Evolutionary conservation across 2,888 invertebrate genomes (phyloP), one percentile per base, ranked within the genome.

Genomic region (Mimumesa dahlbomi): DNA sequence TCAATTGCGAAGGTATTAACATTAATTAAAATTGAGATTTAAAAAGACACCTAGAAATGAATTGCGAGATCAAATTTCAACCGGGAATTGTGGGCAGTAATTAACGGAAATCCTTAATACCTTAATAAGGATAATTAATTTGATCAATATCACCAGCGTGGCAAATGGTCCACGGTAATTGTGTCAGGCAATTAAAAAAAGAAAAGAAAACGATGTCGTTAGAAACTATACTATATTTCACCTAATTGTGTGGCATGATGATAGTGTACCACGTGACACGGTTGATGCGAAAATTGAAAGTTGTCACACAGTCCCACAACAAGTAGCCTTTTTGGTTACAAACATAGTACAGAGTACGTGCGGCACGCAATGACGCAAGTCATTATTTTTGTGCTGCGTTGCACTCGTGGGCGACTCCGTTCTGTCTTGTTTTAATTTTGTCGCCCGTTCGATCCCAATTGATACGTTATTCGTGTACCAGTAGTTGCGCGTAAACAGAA

Each of bases 331-430:
- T 53, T 53, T 40, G 45, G 19, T 2, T 14, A 18, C 19, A 16
- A 36, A 50, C 64, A 36, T 38, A 36, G 21, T 13, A 29, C 29
- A 31, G n/a, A n/a, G 29, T 11, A 16, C 18, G 49, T 9, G 5
- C 25, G 18, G 46, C 7, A 19, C 14, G 13, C 52, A 6, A 9
- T 53, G 65, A 65, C 65, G 65, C 40, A 25, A 65, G 31, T 11
- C 9, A 65, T 61, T 65, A 65, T 65, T 65, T 65, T 53, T 16
- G 61, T 46, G 46, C 38, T n/a, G 22, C 52, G 22, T 52, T 54
- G 48, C 42, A 54, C 42, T 62, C 49, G 62, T 54, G 54, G 54
- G 42, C 62, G 52, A 38, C 40, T 9, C 31, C 11, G 34, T 21
- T 48, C 34, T n/a, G 50, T 49, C 34, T 62, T 54, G 53, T 49